A percentile compares a stretch with the other conserved stretches of the same genome.
These are phyloP conservation scores for Sardina pilchardus DNA, from an alignment of 2,113 vertebrate species.

Conservation along the genomic window DNA sequence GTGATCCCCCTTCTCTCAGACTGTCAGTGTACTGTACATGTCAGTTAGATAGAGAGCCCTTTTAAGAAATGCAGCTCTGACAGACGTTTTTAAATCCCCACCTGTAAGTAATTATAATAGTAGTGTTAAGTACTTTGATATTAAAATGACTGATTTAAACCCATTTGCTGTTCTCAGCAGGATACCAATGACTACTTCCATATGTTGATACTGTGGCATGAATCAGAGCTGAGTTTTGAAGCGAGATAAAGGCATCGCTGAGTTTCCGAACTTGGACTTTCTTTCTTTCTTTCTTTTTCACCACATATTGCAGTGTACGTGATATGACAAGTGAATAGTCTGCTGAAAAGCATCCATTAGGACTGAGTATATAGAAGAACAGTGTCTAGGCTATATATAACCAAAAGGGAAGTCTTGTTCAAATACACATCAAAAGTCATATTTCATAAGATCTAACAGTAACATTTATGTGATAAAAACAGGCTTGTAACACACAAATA, in stretches of 20 bases:
- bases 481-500: background rate
- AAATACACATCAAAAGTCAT: background rate
- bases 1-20: slow-evolving; percentile 66
- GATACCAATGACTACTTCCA: slow-evolving; percentile 71
- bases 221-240: slow-evolving; percentile 2
- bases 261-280: background rate
- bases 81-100: slow-evolving; percentile 62
- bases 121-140: slow-evolving; percentile 79
- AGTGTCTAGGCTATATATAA: background rate
- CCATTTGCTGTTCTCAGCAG: slow-evolving; percentile 69
- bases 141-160: slow-evolving; percentile 77
- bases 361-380: background rate
- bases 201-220: slow-evolving; percentile 55
- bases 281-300: slow-evolving; percentile 3
- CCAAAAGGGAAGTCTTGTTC: background rate
- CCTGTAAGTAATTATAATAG: slow-evolving; percentile 77
- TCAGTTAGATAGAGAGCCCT: slow-evolving; percentile 74
- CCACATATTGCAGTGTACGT: background rate
- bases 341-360: background rate
- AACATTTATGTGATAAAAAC: background rate
- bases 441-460: background rate
- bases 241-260: background rate
- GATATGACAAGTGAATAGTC: background rate
- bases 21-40: slow-evolving; percentile 73
- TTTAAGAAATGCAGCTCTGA: slow-evolving; percentile 71